Percentiles rank a stretch among this genome's conserved stretches.
Conservation (phyloP, 2,113 vertebrate species). For the Pomatorhinus ruficollis region DNA sequence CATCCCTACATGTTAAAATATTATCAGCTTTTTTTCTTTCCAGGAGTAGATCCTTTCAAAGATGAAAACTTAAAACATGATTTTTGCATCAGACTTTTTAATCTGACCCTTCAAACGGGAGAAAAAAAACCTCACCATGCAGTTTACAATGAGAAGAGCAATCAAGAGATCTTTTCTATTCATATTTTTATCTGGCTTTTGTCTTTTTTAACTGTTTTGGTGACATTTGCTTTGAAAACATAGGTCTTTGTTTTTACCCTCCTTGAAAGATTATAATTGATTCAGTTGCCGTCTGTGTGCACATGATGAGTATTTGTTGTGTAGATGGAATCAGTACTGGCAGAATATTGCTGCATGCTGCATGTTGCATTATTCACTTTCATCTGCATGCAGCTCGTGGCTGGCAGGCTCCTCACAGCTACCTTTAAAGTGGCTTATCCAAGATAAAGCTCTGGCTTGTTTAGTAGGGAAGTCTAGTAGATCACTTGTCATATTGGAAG, state of each 20-base stretch:
- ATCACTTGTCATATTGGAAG: slow-evolving; percentile 63
- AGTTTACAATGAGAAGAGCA: neutral
- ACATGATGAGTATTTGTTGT: slow-evolving; percentile 68
- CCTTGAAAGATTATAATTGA: slow-evolving; percentile 65
- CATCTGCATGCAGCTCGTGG: slow-evolving; percentile 71
- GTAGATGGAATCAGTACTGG: slow-evolving; percentile 61
- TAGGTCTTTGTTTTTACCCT: slow-evolving; percentile 52
- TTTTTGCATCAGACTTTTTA: slow-evolving; percentile 24
- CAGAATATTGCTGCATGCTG: slow-evolving; percentile 67
- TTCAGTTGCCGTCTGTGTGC: slow-evolving; percentile 27
- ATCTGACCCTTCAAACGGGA: slow-evolving; percentile 21
- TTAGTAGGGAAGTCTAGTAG: slow-evolving; percentile 60
- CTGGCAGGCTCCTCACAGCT: slow-evolving; percentile 65
- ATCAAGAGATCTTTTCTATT: slow-evolving; percentile 32
- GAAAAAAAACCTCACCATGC: neutral
- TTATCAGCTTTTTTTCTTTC: slow-evolving; percentile 10
- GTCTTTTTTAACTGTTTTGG: slow-evolving; percentile 54
- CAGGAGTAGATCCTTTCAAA: neutral
- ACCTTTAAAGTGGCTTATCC: slow-evolving; percentile 67
- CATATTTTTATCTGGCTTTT: slow-evolving; percentile 35
- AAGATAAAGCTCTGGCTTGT: slow-evolving; percentile 52
- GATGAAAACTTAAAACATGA: neutral
- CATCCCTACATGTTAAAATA: slow-evolving; percentile 23
- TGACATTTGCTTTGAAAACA: slow-evolving; percentile 53
- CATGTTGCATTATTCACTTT: slow-evolving; percentile 76